These are phyloP conservation scores for Philopotamus ludificatus DNA, from an alignment of 1,140 invertebrate species.

Conservation along the genomic window DNA sequence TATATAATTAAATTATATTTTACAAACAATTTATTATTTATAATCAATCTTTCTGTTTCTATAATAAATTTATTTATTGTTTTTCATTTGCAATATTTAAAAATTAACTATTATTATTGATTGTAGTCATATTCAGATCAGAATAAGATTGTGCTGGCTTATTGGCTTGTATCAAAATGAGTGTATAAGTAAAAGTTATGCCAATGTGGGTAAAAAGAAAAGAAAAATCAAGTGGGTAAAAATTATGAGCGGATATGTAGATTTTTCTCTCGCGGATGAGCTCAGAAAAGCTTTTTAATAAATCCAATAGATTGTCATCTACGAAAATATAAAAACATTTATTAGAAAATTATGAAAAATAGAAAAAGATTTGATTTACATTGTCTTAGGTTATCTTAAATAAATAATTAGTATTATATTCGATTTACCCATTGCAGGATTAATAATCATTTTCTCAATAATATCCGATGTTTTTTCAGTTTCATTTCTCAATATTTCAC, in stretches of 20 bases:
- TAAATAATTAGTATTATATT: too few relatives aligned
- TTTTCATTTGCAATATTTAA: too few relatives aligned
- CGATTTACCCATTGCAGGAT: constrained; percentile 21
- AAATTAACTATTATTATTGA: too few relatives aligned
- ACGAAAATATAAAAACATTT: neutral
- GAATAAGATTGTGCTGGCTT: too few relatives aligned
- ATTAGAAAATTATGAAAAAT: neutral
- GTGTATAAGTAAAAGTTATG: constrained; percentile 31
- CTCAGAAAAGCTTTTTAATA: constrained; percentile 32
- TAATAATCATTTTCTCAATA: constrained; percentile 34
- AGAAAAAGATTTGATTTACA: too few relatives aligned
- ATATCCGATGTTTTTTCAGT: constrained; percentile 4
- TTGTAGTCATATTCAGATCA: too few relatives aligned
- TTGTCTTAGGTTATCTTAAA: too few relatives aligned
- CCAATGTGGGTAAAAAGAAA: constrained; percentile 35
- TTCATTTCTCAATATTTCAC: constrained; percentile 29
- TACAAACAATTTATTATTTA: too few relatives aligned
- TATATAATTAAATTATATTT: too few relatives aligned
- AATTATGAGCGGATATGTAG: constrained; percentile 35
- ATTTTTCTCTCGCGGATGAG: constrained; percentile 27
- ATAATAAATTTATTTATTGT: too few relatives aligned
- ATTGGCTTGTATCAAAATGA: constrained; percentile 37
- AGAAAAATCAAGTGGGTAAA: constrained; percentile 34
- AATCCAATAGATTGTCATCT: constrained; percentile 26
- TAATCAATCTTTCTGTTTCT: too few relatives aligned